These are phyloP conservation scores for Andrena chrysosceles DNA, from an alignment of 2,888 invertebrate species.

Conservation along the genomic window DNA sequence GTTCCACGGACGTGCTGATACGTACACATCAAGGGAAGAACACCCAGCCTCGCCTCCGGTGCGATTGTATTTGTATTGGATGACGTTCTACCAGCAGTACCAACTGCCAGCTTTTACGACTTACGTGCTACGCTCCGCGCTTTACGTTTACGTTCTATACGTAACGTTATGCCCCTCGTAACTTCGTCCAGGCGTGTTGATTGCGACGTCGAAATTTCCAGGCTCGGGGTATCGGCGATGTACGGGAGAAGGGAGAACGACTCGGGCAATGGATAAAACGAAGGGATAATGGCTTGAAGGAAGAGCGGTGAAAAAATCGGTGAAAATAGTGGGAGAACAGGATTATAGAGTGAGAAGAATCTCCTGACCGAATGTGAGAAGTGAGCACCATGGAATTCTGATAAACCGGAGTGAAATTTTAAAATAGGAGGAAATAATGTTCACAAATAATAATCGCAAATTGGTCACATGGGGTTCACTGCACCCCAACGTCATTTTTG, in stretches of 20 bases:
- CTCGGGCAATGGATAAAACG: not conserved
- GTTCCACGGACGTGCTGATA: conserved; percentile 11
- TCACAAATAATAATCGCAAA: too few species aligned
- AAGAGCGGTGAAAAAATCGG: not conserved
- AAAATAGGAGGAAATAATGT: too few species aligned
- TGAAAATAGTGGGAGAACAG: not conserved
- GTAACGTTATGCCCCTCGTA: conserved; percentile 76
- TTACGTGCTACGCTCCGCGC: conserved; percentile 74
- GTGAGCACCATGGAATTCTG: too few species aligned
- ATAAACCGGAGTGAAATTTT: too few species aligned
- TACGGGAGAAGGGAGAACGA: too few species aligned
- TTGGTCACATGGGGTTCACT: too few species aligned
- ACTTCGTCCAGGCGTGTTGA: conserved; percentile 73
- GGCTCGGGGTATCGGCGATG: conserved; percentile 35
- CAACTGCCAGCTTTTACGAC: conserved; percentile 69
- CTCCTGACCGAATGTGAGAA: too few species aligned
- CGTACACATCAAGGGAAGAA: not conserved
- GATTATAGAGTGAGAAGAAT: not conserved
- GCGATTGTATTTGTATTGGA: conserved; percentile 56
- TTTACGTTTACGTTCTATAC: conserved; percentile 75
- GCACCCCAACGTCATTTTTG: too few species aligned
- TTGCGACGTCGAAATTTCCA: conserved; percentile 64
- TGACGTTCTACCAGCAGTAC: conserved; percentile 57
- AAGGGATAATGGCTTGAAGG: not conserved
- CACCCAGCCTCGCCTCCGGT: not conserved